phyloP scores from a whole-genome alignment of 2,113 vertebrate genomes.

The Monarcha castaneiventris region DNA sequence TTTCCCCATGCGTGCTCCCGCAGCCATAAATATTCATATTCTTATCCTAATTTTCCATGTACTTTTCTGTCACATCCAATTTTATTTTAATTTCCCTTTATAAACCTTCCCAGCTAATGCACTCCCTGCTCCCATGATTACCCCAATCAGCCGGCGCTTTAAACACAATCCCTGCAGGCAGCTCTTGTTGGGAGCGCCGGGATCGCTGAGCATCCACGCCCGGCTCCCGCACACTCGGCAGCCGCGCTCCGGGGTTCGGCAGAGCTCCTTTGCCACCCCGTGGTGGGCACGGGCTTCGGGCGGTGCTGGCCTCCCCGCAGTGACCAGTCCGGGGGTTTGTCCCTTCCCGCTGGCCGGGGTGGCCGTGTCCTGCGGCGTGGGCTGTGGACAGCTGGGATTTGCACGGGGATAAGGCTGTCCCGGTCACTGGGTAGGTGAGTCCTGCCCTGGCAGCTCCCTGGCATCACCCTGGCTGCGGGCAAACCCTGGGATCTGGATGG shows the following conservation, averaged over 20 bases:
- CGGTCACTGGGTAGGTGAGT: accelerated
- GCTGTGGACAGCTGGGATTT: accelerated
- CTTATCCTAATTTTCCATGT: slow-evolving; percentile 64
- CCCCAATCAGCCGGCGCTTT: slow-evolving; percentile 66
- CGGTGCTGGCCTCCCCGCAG: accelerated
- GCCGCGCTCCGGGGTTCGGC: accelerated
- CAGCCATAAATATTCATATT: slow-evolving; percentile 71
- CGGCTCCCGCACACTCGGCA: not conserved
- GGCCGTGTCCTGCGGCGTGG: accelerated
- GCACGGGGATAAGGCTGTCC: accelerated
- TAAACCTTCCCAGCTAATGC: slow-evolving; percentile 68
- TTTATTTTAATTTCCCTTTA: slow-evolving; percentile 72
- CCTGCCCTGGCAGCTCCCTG: not conserved
- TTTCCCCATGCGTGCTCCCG: not conserved
- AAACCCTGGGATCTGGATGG: not conserved
- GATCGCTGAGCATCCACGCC: not conserved
- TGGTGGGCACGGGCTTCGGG: accelerated
- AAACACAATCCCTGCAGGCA: slow-evolving; percentile 66
- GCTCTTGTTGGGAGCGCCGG: slow-evolving; percentile 35
- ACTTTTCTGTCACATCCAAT: slow-evolving; percentile 73
- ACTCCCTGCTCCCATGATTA: slow-evolving; percentile 66
- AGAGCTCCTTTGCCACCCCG: slow-evolving; percentile 22
- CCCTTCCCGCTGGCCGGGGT: not conserved
- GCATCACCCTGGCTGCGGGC: accelerated
- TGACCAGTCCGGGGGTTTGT: too few species aligned